These are phyloP conservation scores for Tridacna gigas DNA, from an alignment of 2,888 invertebrate species.

Conservation along the genomic window DNA sequence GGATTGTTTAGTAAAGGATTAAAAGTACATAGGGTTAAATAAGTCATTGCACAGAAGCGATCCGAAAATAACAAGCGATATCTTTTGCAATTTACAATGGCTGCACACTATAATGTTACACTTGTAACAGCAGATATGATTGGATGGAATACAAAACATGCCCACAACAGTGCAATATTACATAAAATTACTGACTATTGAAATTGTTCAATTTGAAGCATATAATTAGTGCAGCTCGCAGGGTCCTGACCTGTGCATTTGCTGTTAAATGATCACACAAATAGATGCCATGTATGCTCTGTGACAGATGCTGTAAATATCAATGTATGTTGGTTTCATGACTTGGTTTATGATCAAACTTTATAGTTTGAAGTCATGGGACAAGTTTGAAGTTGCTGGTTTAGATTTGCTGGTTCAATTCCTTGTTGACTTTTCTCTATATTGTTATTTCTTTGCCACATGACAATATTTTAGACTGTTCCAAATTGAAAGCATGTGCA, in stretches of 20 bases:
- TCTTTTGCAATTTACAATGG: slow-evolving; percentile 13
- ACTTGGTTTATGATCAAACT: no score
- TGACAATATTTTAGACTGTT: no score
- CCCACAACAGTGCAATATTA: slow-evolving; percentile 14
- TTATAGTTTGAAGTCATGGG: no score
- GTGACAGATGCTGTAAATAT: slow-evolving; percentile 40
- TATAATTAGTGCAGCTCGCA: slow-evolving; percentile 26
- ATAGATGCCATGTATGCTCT: slow-evolving; percentile 11
- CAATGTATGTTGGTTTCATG: background rate
- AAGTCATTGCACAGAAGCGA: background rate
- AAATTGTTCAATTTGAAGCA: background rate
- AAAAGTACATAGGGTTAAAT: no score
- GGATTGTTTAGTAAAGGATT: no score
- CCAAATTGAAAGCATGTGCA: no score
- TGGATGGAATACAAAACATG: background rate
- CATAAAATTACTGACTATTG: slow-evolving; percentile 22
- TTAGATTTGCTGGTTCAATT: no score
- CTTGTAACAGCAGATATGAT: slow-evolving; percentile 3
- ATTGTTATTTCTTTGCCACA: no score
- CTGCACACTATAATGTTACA: background rate
- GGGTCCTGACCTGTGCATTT: slow-evolving; percentile 31
- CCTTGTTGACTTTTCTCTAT: no score
- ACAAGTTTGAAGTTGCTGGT: no score
- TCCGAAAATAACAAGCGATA: slow-evolving; percentile 4
- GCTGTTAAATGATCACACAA: slow-evolving; percentile 35